phyloP scores from a whole-genome alignment of 2,888 invertebrate genomes.

The Syrista parreyssii region DNA sequence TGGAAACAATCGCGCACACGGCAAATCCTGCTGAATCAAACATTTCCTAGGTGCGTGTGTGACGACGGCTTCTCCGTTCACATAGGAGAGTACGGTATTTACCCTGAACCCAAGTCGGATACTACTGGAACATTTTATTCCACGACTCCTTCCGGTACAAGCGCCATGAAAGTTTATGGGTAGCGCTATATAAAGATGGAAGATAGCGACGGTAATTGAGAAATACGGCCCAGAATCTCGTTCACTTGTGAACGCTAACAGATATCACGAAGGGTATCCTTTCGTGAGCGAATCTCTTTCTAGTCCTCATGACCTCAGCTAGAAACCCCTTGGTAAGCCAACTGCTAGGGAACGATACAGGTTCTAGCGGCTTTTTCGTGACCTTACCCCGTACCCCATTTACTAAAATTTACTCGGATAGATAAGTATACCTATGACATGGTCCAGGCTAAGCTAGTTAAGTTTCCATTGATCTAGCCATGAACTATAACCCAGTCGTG shows the following conservation, averaged over 20 bases:
- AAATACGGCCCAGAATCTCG: conserved; percentile 35
- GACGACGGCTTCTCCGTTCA: not conserved
- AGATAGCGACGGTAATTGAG: conserved; percentile 33
- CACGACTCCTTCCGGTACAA: conserved; percentile 13
- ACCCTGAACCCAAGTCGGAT: not conserved
- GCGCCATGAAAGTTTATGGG: conserved; percentile 29
- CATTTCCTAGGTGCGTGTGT: not conserved
- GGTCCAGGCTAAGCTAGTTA: not conserved
- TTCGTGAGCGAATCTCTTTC: conserved; percentile 38
- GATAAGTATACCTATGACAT: not conserved
- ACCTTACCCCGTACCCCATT: not conserved
- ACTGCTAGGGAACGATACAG: not conserved
- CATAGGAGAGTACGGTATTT: not conserved
- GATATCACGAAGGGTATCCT: conserved; percentile 28
- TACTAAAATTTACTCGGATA: not conserved
- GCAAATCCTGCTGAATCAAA: conserved; percentile 4
- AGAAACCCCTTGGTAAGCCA: not conserved
- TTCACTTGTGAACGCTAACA: conserved; percentile 32
- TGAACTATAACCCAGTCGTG: not conserved
- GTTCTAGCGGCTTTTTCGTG: conserved; percentile 1
- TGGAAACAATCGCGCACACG: not conserved
- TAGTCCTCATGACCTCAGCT: conserved; percentile 28
- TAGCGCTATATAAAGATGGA: conserved; percentile 20
- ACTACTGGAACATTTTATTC: conserved; percentile 10
- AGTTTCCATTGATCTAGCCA: not conserved